A percentile compares a stretch with the other conserved stretches of the same genome.
Conservation (phyloP, 2,113 vertebrate species). For the Bubo bubo region DNA sequence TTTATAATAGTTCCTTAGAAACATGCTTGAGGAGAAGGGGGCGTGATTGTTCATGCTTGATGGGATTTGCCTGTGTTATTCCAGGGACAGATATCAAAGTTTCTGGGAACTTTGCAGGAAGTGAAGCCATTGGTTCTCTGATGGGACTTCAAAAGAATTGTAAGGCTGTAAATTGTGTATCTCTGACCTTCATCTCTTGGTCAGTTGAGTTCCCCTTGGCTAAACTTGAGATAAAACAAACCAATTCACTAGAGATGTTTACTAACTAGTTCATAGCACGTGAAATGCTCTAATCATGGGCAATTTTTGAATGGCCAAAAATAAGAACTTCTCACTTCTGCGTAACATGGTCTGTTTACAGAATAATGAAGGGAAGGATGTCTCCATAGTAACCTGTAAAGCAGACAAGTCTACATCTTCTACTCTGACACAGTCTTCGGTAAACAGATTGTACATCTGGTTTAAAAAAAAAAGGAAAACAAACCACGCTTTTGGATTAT, state of each 20-base stretch:
- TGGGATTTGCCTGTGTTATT: neutral
- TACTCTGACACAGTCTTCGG: neutral
- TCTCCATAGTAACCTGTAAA: conserved; percentile 61
- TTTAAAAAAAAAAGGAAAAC: neutral
- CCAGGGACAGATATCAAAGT: neutral
- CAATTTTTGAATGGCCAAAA: conserved; percentile 18
- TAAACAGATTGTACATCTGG: neutral
- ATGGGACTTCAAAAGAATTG: neutral
- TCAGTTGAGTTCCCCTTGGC: neutral
- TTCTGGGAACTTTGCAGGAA: neutral
- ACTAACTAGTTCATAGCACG: neutral
- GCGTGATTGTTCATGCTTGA: neutral
- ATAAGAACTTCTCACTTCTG: neutral
- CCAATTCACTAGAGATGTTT: neutral
- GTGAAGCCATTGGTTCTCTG: neutral
- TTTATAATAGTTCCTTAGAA: neutral
- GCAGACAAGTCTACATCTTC: conserved; percentile 10
- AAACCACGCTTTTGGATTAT: neutral
- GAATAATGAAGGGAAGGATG: conserved; percentile 19
- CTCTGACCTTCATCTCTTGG: neutral
- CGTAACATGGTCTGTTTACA: conserved; percentile 16
- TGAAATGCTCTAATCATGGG: neutral
- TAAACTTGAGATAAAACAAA: neutral
- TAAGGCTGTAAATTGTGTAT: neutral
- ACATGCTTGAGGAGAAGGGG: neutral